Percentiles rank a stretch among this genome's conserved stretches.
phyloP scores from a whole-genome alignment of 1,140 invertebrate genomes.

The Pseudomyrmex sp. region DNA sequence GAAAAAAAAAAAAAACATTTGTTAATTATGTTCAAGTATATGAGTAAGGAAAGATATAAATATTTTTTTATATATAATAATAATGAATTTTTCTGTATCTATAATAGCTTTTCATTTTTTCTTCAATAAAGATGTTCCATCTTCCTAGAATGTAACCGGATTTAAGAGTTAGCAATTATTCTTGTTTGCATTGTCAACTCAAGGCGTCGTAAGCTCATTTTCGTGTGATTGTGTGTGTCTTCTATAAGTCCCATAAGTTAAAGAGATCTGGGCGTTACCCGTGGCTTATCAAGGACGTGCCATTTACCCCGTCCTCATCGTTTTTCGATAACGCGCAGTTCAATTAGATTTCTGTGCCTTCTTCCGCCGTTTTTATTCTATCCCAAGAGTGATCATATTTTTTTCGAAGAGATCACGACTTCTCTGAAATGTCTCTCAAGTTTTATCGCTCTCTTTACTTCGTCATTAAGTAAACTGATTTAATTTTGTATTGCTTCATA shows the following conservation, averaged over 20 bases:
- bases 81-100: background rate
- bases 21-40: background rate
- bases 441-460: background rate
- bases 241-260: constrained; percentile 13
- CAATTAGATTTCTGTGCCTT: constrained; percentile 29
- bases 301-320: background rate
- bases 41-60: background rate
- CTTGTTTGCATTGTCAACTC: constrained; percentile 8
- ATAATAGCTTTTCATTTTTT: background rate
- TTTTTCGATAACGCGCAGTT: constrained; percentile 23
- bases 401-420: background rate
- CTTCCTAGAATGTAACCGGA: background rate
- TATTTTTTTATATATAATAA: background rate
- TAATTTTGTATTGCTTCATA: constrained; percentile 13
- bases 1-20: constrained; percentile 1
- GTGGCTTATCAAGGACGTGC: constrained; percentile 24
- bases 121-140: background rate
- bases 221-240: background rate
- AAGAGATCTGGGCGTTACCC: constrained; percentile 37
- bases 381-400: constrained; percentile 21
- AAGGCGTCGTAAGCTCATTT: background rate
- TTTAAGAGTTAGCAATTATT: constrained; percentile 35
- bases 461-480: constrained; percentile 25
- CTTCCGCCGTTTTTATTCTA: constrained; percentile 9
- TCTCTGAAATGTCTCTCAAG: background rate